Percentiles rank a stretch among this genome's conserved stretches.
phyloP scores from a whole-genome alignment of 2,797 vertebrate species.

The Dromococcyx pavoninus region DNA sequence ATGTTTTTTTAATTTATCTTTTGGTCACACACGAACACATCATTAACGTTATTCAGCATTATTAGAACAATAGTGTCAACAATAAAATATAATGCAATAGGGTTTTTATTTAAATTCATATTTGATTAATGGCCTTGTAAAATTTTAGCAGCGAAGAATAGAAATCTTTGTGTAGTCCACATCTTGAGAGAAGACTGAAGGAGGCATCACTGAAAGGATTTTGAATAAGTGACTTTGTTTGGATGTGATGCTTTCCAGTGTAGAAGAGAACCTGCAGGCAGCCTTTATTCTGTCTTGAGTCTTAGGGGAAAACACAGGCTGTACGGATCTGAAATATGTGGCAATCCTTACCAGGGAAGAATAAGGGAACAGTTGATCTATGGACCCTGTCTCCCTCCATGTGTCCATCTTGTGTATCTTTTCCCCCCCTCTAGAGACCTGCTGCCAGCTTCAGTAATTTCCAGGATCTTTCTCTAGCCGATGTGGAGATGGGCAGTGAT shows the following conservation, averaged over 20 bases:
- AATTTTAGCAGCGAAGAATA: not conserved
- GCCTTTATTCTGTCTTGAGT: not conserved
- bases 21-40: not conserved
- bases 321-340: not conserved
- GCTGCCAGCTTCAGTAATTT: not conserved
- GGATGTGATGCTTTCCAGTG: not conserved
- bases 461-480: not conserved
- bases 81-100: constrained; percentile 40
- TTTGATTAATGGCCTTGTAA: constrained; percentile 18
- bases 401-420: not conserved
- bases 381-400: not conserved
- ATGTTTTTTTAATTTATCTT: constrained; percentile 6
- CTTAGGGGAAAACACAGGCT: not conserved
- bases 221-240: not conserved
- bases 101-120: constrained; percentile 47
- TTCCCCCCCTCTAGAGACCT: not conserved
- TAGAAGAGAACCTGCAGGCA: not conserved
- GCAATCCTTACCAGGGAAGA: not conserved
- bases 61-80: not conserved
- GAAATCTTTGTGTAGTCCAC: not conserved
- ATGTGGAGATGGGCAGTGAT: not conserved
- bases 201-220: not conserved
- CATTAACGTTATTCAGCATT: not conserved
- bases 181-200: not conserved
- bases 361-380: not conserved